These are phyloP conservation scores for Ferrisia virgata DNA, from an alignment of 2,888 invertebrate genomes.

Conservation along the genomic window DNA sequence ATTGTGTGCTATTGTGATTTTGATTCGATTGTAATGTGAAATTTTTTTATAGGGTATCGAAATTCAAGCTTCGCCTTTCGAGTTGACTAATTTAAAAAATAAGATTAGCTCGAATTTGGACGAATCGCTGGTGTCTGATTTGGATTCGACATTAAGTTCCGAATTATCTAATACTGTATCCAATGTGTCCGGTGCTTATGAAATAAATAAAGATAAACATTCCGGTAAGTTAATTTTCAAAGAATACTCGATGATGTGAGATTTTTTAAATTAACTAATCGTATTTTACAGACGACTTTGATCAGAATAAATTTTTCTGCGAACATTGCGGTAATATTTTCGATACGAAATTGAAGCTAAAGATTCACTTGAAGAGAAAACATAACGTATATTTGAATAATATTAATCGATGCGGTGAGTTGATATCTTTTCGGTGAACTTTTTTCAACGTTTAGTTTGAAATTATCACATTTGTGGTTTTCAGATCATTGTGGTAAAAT, in stretches of 20 bases:
- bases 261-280: background rate
- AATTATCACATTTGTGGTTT: background rate
- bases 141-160: background rate
- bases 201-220: background rate
- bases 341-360: constrained; percentile 28
- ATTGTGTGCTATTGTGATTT: background rate
- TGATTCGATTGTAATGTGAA: background rate
- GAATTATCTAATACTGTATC: background rate
- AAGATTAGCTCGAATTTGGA: background rate
- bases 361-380: constrained; percentile 30
- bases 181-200: background rate
- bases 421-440: background rate
- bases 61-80: background rate
- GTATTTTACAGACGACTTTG: constrained; percentile 20
- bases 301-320: constrained; percentile 20
- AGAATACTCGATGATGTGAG: background rate
- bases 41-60: background rate
- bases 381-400: constrained; percentile 25
- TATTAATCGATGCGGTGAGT: constrained; percentile 26
- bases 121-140: constrained; percentile 17
- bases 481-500: constrained; percentile 33
- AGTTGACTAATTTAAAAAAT: constrained; percentile 22
- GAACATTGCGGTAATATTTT: constrained; percentile 36
- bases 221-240: background rate
- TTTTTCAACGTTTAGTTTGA: background rate